Evolutionary conservation across 1,140 invertebrate genomes (phyloP), one percentile per base, ranked within the genome.

Genomic region (Drosophila kanapiae): DNA sequence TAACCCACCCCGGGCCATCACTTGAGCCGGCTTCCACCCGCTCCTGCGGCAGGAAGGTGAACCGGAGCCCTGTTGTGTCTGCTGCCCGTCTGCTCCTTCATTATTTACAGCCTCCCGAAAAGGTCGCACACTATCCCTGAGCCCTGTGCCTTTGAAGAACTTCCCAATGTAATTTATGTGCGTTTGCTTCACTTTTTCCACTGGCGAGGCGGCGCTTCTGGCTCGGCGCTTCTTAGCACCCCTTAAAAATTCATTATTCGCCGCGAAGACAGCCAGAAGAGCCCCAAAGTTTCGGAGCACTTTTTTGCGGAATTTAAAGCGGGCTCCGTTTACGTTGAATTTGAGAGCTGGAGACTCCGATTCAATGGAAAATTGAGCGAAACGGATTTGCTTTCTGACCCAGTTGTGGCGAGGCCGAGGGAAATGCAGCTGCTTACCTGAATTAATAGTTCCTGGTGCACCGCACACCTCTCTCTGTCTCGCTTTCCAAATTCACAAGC

Each of bases 31-130:
- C 83, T 65, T 80, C 82, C 81, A 13, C 16, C 10, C 16, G 29
- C 14, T 38, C 62, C 16, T 18, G 38, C 16, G 10, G 16, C 18
- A 40, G 35, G 54, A 56, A 63, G 33, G 37, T 45, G 48, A 31
- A 27, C 54, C 56, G 43, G 49, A 33, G 37, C 51, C 43, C 53
- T 70, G 76, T 80, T 77, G 84, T 87, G 84, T 90, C 85, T 88
- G 85, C 74, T 61, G 74, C 74, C 48, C 80, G 84, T 88, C 84
- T 88, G 81, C 77, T 81, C 69, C 75, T 88, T 59, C 58, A 84
- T 84, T 90, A 88, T 90, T 90, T 88, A 88, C 84, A 88, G 78
- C 81, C 69, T 84, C 69, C 74, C 74, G 16, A 48, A 75, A 54
- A 65, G 35, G 33, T 13, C 23, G 14, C 7, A 2, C 5, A 40